Evolutionary conservation across 2,888 invertebrate species (phyloP).

Genomic region (Syrphus vitripennis): DNA sequence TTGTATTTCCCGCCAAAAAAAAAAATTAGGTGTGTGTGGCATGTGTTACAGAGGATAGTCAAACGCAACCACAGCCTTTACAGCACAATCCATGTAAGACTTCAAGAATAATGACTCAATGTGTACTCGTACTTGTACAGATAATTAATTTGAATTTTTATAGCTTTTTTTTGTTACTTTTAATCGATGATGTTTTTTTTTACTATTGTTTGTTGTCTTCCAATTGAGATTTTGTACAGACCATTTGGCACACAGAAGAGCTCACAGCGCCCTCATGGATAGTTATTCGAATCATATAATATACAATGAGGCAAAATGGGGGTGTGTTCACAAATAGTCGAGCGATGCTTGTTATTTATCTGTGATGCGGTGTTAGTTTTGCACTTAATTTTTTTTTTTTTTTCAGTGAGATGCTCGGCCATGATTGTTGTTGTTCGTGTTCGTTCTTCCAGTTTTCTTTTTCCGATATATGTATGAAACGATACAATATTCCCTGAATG

Average conservation of each 20-base stretch:
- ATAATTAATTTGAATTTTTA: conserved; percentile 50
- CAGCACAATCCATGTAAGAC: neutral
- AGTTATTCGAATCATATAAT: neutral
- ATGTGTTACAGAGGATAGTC: neutral
- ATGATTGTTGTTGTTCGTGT: conserved; percentile 30
- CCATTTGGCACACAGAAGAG: neutral
- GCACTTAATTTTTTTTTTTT: conserved; percentile 68
- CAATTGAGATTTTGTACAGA: conserved; percentile 45
- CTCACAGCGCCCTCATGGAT: neutral
- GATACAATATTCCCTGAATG: conserved; percentile 48
- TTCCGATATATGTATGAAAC: conserved; percentile 26
- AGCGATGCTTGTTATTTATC: conserved; percentile 55
- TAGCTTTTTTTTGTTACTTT: conserved; percentile 21
- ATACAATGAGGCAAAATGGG: neutral
- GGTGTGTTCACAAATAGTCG: conserved; percentile 28
- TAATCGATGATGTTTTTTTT: conserved; percentile 25
- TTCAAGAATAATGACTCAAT: conserved; percentile 21
- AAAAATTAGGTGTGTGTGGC: neutral
- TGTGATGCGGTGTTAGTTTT: conserved; percentile 63
- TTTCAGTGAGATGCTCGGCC: conserved; percentile 48
- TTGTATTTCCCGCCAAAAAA: neutral
- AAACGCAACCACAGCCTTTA: neutral
- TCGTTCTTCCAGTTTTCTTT: neutral
- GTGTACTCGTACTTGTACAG: neutral
- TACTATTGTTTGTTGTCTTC: neutral